Evolutionary conservation across 2,888 invertebrate species (phyloP), one percentile per base, ranked within the genome.

Genomic region (Gastrophysa polygoni): DNA sequence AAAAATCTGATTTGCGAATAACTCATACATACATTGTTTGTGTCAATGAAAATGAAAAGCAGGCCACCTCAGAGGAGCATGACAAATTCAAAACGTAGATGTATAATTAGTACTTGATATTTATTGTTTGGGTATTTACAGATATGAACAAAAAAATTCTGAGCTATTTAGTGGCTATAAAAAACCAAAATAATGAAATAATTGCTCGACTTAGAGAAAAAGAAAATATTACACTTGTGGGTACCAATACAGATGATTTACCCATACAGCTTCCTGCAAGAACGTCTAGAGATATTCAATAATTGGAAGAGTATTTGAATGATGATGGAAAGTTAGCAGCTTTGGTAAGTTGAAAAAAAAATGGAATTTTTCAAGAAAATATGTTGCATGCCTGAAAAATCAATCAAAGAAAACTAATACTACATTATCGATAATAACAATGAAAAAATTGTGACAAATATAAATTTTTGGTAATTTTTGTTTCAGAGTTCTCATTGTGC

Each of bases 161-260:
- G 10, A 48, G 48, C 24, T 48, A 48, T 20, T 48, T 48, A 2
- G 48, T 48, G 10, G 24, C 48, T n/a, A 48, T 21, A 48, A 48
- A 48, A 48, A 48, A 48, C n/a, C 48, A 48, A 20, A 48, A 48
- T 48, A 48, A 24, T 11, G 48, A 48, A 48, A 48, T 48, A 48
- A 21, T 48, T 20, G 48, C 48, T n/a, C 48, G 18, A 2, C 47
- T 47, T 0, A 47, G 17, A 47, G 18, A 47, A 18, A 47, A 47
- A 47, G 17, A 47, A 47, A 48, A 49, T 49, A 24, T 17, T 49
- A 21, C 49, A 49, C 18, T 14, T 16, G 49, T 49, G n/a, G 49
- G 21, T n/a, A 49, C 20, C 28, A 49, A 49, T 11, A n/a, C 21
- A 49, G 49, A 21, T 14, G 17, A 49, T 49, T 49, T 49, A 14